Evolutionary conservation across 2,113 vertebrate genomes (phyloP), one percentile per base, ranked within the genome.

Genomic region (Alligator mississippiensis): DNA sequence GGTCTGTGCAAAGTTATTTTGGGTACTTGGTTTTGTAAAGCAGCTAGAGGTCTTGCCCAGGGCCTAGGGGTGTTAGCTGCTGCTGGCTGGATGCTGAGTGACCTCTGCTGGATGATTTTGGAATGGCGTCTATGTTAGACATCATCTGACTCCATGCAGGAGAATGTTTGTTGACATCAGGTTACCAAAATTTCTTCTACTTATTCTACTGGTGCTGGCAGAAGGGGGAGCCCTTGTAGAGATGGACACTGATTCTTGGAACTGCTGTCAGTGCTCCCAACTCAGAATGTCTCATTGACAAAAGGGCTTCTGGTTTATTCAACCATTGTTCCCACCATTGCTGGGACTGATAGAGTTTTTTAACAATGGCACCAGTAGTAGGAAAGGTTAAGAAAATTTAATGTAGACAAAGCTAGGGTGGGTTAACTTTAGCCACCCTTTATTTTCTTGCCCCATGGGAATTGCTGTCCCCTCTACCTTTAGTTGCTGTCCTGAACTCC

Each of bases 1-100:
- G 17, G 66, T 34, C 14, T 3, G 6, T 25, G 61, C 62, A 63
- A 1, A 28, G 77, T 85, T 85, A 7, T 77, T 93, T 63, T 63
- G 64, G 80, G 85, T 57, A 34, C 82, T 70, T 82, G 76, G 60
- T 91, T 94, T 88, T 76, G 5, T 90, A 63, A 85, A 58, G 84
- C 87, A 28, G 63, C 34, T 34, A 34, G 34, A 34, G 34, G 34
- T 34, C 34, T 3, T 64, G 63, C 15, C 14, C 17, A n/a, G 64
- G 14, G 25, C 74, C 90, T 72, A 63, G 88, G 77, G 87, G 84
- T 3, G 1, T 2, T 84, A 77, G 60, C 72, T 61, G 84, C 86
- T 82, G 55, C 82, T 89, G 75, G n/a, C 14, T 15, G 18, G 57
- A 24, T 60, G 55, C 11, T 24, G 34, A 62, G 19, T 15, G 58